Conservation (phyloP, 2,888 invertebrate species). For the Scaptomyza caliginosa region DNA sequence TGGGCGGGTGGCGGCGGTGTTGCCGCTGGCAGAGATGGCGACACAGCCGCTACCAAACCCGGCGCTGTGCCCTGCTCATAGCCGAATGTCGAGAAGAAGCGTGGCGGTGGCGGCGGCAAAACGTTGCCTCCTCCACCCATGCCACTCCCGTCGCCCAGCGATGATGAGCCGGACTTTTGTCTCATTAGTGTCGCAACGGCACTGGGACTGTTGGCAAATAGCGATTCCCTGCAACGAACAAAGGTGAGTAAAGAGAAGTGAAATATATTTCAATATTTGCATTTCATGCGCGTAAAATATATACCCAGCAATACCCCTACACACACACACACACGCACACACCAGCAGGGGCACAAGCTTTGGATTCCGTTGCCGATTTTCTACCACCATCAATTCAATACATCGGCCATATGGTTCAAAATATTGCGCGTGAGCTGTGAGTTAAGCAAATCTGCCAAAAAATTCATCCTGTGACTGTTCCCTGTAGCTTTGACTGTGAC, state of each 20-base stretch:
- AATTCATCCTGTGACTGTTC: not conserved
- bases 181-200: conserved; percentile 73
- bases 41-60: conserved; percentile 45
- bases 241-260: conserved; percentile 30
- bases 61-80: conserved; percentile 76
- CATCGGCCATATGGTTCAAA: not conserved
- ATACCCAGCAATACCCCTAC: conserved; percentile 13
- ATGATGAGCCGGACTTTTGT: conserved; percentile 82
- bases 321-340: not conserved
- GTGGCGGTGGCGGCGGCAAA: conserved; percentile 70
- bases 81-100: conserved; percentile 84
- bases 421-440: not conserved
- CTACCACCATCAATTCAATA: no score
- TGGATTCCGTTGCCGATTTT: not conserved
- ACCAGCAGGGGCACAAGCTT: not conserved
- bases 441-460: not conserved
- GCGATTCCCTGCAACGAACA: conserved; percentile 79
- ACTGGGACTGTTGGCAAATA: conserved; percentile 77
- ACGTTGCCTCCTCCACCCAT: conserved; percentile 33
- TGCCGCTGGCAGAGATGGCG: conserved; percentile 48
- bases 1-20: conserved; percentile 51
- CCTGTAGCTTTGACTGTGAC: no score
- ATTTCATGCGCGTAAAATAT: conserved; percentile 36
- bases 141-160: conserved; percentile 68
- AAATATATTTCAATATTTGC: conserved; percentile 62